Evolutionary conservation across 1,140 invertebrate species (phyloP).

Genomic region (Luehdorfia chinensis): DNA sequence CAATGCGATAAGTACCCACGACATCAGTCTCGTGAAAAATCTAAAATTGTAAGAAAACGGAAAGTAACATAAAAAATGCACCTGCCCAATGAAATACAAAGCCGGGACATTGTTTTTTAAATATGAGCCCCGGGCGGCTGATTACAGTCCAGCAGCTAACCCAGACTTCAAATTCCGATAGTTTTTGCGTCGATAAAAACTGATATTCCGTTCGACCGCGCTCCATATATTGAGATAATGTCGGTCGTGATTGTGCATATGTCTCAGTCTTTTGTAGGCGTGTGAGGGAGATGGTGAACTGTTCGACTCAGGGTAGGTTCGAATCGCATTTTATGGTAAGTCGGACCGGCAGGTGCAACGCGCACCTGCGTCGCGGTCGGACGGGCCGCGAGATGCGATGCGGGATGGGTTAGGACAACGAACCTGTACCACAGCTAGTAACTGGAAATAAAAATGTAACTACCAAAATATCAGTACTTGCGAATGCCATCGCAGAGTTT

Average conservation of each 20-base stretch:
- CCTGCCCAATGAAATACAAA: constrained; percentile 65
- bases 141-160: constrained; percentile 53
- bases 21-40: no score
- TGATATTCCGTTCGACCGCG: constrained; percentile 66
- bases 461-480: no score
- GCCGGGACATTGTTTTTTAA: constrained; percentile 67
- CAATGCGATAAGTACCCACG: no score
- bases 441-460: constrained; percentile 7
- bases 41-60: no score
- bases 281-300: constrained; percentile 44
- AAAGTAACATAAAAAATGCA: constrained; percentile 58
- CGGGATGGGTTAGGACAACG: constrained; percentile 37
- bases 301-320: constrained; percentile 52
- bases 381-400: constrained; percentile 60
- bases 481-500: no score
- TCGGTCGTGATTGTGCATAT: constrained; percentile 57
- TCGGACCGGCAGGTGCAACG: constrained; percentile 63
- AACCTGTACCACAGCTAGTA: constrained; percentile 29
- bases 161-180: constrained; percentile 67
- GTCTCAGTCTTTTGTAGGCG: constrained; percentile 33
- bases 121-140: constrained; percentile 57
- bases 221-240: constrained; percentile 69
- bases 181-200: constrained; percentile 74
- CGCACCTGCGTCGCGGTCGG: constrained; percentile 60
- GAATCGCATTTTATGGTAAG: constrained; percentile 68